Evolutionary conservation across 37 sponge, comb jelly and placozoan species (phyloP).

Genomic region (Corticium candelabrum): DNA sequence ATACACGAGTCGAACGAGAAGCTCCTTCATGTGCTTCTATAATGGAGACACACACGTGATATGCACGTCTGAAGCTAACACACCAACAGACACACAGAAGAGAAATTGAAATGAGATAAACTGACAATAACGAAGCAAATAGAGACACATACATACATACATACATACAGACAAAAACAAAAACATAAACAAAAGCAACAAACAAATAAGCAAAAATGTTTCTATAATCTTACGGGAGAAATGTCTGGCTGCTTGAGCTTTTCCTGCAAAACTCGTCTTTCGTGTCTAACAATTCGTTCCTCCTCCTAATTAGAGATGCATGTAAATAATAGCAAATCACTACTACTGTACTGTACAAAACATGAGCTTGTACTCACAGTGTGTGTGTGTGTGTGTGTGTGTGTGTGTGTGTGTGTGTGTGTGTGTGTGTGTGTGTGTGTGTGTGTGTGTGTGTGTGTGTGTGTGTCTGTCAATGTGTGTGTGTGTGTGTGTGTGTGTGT

Average conservation of each 20-base stretch:
- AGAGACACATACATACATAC: neutral
- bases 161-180: slow-evolving; percentile 2
- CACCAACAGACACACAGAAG: neutral
- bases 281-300: slow-evolving; percentile 60
- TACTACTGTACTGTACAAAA: too few relatives aligned
- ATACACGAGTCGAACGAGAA: slow-evolving; percentile 69
- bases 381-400: too few relatives aligned
- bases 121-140: neutral
- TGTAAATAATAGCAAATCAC: neutral
- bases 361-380: too few relatives aligned
- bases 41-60: neutral
- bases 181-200: neutral
- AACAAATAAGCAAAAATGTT: neutral
- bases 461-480: too few relatives aligned
- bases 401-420: too few relatives aligned
- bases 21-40: slow-evolving; percentile 61
- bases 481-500: too few relatives aligned
- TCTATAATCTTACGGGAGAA: slow-evolving; percentile 25
- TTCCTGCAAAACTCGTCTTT: slow-evolving; percentile 52
- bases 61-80: slow-evolving; percentile 8
- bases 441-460: too few relatives aligned
- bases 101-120: neutral
- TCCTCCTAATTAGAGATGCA: slow-evolving; percentile 58
- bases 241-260: slow-evolving; percentile 36
- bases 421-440: too few relatives aligned